These are phyloP conservation scores for Calonectris borealis DNA, from an alignment of 2,113 vertebrate genomes.

Conservation along the genomic window DNA sequence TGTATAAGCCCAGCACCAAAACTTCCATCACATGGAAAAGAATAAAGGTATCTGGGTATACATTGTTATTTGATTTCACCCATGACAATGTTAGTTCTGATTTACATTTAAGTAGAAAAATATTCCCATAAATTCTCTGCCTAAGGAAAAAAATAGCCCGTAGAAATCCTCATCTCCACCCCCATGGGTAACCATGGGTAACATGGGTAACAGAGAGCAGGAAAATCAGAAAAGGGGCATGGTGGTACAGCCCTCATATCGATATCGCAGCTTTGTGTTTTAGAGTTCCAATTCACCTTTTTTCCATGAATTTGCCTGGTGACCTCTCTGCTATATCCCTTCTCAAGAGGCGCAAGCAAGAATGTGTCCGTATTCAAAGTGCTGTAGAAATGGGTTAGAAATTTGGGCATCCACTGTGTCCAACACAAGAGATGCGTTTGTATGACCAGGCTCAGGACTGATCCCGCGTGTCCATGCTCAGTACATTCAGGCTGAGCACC, in stretches of 20 bases:
- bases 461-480: background rate
- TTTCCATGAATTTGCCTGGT: background rate
- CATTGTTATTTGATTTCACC: background rate
- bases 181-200: background rate
- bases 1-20: background rate
- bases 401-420: background rate
- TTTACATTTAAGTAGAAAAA: background rate
- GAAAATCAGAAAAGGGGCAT: background rate
- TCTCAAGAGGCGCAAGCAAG: rapidly evolving
- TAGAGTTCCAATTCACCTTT: background rate
- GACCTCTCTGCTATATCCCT: background rate
- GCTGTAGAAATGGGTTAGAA: background rate
- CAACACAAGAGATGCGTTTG: background rate
- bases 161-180: background rate
- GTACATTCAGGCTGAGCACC: background rate
- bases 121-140: background rate
- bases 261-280: background rate
- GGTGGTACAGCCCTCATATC: background rate
- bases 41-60: background rate
- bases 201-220: background rate
- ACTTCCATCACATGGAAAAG: background rate
- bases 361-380: rapidly evolving
- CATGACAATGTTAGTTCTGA: rapidly evolving
- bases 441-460: background rate
- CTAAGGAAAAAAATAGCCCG: background rate